These are phyloP conservation scores for Chitala chitala DNA, from an alignment of 2,113 vertebrate genomes.

Conservation along the genomic window DNA sequence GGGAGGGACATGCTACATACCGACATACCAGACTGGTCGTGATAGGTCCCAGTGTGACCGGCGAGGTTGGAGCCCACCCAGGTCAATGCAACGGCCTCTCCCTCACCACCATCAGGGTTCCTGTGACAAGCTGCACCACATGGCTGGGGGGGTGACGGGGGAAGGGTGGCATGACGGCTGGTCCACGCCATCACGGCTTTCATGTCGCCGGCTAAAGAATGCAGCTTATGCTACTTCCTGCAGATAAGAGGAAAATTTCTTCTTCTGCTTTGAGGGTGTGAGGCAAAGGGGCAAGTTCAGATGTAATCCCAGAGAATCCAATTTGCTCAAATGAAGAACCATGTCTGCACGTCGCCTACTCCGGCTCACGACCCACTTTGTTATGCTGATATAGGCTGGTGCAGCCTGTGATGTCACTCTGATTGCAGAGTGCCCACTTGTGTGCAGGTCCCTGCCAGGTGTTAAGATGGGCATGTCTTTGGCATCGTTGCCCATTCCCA, in stretches of 20 bases:
- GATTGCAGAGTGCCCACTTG: background rate
- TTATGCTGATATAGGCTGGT: background rate
- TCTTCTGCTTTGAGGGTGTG: constrained; percentile 41
- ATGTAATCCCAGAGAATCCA: constrained; percentile 8
- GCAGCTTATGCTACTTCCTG: constrained; percentile 69
- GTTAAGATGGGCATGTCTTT: background rate
- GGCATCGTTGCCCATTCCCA: constrained; percentile 12
- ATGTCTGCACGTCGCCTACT: too few relatives aligned
- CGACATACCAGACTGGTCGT: constrained; percentile 62
- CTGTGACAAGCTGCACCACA: constrained; percentile 37
- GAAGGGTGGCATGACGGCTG: constrained; percentile 50
- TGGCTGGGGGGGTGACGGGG: background rate
- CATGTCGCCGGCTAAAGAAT: constrained; percentile 59
- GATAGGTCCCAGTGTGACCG: constrained; percentile 49
- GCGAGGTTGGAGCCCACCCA: constrained; percentile 62
- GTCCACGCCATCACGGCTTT: constrained; percentile 56
- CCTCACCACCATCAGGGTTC: constrained; percentile 56
- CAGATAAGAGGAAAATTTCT: constrained; percentile 60
- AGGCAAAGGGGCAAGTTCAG: background rate
- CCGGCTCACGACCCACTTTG: too few relatives aligned
- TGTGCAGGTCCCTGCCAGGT: background rate
- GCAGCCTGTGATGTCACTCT: background rate
- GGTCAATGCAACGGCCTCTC: constrained; percentile 45
- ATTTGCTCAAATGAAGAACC: background rate
- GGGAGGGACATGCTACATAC: constrained; percentile 48